Evolutionary conservation across 2,797 vertebrate species (phyloP).

Genomic region (Lindbergichthys nudifrons): DNA sequence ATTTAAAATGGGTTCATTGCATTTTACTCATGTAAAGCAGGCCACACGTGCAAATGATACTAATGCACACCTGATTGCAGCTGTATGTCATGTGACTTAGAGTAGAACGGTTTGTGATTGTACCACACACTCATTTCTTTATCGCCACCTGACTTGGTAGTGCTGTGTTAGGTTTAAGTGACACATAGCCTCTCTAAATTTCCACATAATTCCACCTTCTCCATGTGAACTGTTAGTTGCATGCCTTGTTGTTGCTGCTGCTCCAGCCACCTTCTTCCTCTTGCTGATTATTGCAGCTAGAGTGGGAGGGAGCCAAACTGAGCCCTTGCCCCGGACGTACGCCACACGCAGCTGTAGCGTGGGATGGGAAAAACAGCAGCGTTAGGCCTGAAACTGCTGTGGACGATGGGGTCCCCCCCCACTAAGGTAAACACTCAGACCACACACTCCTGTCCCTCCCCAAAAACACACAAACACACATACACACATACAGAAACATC

Average conservation of each 20-base stretch:
- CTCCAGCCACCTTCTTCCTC: conserved; percentile 90
- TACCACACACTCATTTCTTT: conserved; percentile 49
- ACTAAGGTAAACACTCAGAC: conserved; percentile 88
- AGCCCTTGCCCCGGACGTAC: conserved; percentile 87
- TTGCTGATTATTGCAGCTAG: conserved; percentile 91
- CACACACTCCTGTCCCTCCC: conserved; percentile 83
- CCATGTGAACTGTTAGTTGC: conserved; percentile 86
- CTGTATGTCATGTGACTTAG: conserved; percentile 37
- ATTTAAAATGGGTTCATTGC: conserved; percentile 42
- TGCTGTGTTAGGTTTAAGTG: conserved; percentile 58
- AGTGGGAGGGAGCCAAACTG: conserved; percentile 86
- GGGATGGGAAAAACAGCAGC: conserved; percentile 87
- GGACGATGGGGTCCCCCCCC: conserved; percentile 86
- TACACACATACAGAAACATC: conserved; percentile 47
- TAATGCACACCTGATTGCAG: conserved; percentile 49
- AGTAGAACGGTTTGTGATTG: conserved; percentile 53
- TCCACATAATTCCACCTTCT: conserved; percentile 80
- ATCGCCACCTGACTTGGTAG: conserved; percentile 53
- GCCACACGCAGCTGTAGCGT: conserved; percentile 87
- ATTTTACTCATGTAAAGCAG: conserved; percentile 48
- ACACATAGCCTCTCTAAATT: conserved; percentile 75
- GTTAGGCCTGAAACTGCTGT: conserved; percentile 88
- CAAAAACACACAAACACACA: conserved; percentile 65
- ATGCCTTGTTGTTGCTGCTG: conserved; percentile 88
- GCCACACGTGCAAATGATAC: conserved; percentile 45